Conservation (phyloP, 2,888 invertebrate genomes). For the Agrotis exclamationis region DNA sequence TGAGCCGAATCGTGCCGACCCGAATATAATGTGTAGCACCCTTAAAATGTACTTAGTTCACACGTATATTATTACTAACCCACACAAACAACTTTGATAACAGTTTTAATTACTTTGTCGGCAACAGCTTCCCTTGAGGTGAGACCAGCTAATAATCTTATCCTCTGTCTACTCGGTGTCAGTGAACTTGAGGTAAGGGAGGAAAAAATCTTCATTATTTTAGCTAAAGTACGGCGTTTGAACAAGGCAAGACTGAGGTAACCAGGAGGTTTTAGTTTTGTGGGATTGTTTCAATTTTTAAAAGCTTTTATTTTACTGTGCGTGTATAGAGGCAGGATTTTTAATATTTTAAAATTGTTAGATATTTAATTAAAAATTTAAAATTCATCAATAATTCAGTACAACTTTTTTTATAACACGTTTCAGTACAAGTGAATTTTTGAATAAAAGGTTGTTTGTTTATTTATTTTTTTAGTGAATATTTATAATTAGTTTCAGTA, state of each 20-base stretch:
- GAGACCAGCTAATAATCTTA: slow-evolving; percentile 28
- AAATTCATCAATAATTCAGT: too few relatives aligned
- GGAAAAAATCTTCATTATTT: slow-evolving; percentile 43
- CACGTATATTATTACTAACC: slow-evolving; percentile 10
- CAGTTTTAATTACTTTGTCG: slow-evolving; percentile 46
- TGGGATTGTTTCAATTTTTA: not conserved
- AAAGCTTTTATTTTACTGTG: too few relatives aligned
- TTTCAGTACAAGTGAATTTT: too few relatives aligned
- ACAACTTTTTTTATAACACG: too few relatives aligned
- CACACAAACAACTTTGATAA: slow-evolving; percentile 13
- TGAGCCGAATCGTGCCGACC: not conserved
- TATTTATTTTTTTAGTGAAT: too few relatives aligned
- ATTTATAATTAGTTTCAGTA: too few relatives aligned
- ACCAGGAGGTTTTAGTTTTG: not conserved
- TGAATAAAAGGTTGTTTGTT: too few relatives aligned
- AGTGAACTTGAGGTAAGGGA: slow-evolving; percentile 28
- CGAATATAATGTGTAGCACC: not conserved
- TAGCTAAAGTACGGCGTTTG: slow-evolving; percentile 19
- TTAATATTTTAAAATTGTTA: too few relatives aligned
- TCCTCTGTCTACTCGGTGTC: slow-evolving; percentile 32
- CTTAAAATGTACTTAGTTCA: not conserved
- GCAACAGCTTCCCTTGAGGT: slow-evolving; percentile 28
- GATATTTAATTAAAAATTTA: too few relatives aligned
- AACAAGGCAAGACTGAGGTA: slow-evolving; percentile 1
- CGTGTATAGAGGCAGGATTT: too few relatives aligned